Base-by-base conservation (phyloP, 2,113 vertebrate species). In the Noturus placidus region DNA sequence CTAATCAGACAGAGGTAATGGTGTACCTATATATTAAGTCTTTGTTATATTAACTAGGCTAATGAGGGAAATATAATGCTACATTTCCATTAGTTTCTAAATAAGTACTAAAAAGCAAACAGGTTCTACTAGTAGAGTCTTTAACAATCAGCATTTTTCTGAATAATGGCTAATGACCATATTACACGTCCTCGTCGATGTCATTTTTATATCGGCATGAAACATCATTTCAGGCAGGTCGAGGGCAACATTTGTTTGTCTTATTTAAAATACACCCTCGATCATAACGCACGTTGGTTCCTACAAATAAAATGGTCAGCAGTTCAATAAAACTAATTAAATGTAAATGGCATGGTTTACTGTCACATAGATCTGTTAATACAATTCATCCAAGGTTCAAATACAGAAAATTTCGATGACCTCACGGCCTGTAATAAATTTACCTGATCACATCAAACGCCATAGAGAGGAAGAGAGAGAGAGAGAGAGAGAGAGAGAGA, bases 291-390 rank as follows among this genome's bases (percentile, higher is more conserved):
- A 93, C 90, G 94, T 93, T 95, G 96, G 95, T 67, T 46, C 96
- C 96, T 95, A 95, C 95, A 95, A 96, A 97, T 96, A 95, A 96
- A 97, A 97, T 89, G 94, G 95, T 94, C 93, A 92, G 91, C 91
- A 79, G 95, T 94, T 98, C 97, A 96, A 97, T 97, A 96, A 96
- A 97, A 96, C 95, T 96, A 97, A 97, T 97, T 97, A 97, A 97
- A 97, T 96, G 94, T 96, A 97, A 97, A 97, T 95, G 95, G 94
- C 93, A 95, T 96, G 94, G 95, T 97, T 97, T 96, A 96, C 95
- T 95, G 94, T 94, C 90, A 74, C 95, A 96, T 95, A 91, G 96
- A 96, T 95, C 96, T 95, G 94, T 95, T 96, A 93, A 95, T 96
- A 96, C 95, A 96, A 96, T 97, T 96, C 95, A 96, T 93, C 92